These are phyloP conservation scores for Trypoxylus dichotomus DNA, from an alignment of 1,140 invertebrate genomes.

Conservation along the genomic window DNA sequence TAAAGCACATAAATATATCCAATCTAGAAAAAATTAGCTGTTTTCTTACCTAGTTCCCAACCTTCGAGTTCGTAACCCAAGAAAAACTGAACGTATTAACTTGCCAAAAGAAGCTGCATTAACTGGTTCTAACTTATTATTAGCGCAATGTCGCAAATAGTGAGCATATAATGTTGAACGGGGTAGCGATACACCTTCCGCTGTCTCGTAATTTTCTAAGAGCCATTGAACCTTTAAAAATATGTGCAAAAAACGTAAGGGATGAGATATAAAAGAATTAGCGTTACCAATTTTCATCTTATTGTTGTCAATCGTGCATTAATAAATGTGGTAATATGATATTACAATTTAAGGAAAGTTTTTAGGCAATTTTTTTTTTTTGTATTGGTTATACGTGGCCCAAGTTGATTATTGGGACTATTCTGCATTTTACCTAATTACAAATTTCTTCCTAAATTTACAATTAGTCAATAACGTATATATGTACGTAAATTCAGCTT, in stretches of 20 bases:
- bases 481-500: no score
- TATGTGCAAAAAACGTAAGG: not conserved
- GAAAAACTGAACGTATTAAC: conserved; percentile 95
- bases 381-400: no score
- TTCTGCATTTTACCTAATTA: no score
- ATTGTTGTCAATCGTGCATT: no score
- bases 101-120: conserved; percentile 99
- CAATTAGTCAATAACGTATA: no score
- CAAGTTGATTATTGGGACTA: no score
- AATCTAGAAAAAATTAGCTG: not conserved
- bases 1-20: conserved; percentile 52
- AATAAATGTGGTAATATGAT: no score
- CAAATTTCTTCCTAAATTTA: no score
- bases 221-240: conserved; percentile 88
- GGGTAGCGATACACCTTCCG: conserved; percentile 95
- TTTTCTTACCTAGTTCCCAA: conserved; percentile 83
- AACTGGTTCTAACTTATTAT: conserved; percentile 94
- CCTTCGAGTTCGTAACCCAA: conserved; percentile 89
- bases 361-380: no score
- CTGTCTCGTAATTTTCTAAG: conserved; percentile 96
- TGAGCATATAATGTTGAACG: conserved; percentile 96
- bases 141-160: conserved; percentile 92
- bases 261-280: no score
- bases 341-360: no score
- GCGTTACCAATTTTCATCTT: no score